phyloP scores from a whole-genome alignment of 2,113 vertebrate species.

The Cyrtonyx montezumae region DNA sequence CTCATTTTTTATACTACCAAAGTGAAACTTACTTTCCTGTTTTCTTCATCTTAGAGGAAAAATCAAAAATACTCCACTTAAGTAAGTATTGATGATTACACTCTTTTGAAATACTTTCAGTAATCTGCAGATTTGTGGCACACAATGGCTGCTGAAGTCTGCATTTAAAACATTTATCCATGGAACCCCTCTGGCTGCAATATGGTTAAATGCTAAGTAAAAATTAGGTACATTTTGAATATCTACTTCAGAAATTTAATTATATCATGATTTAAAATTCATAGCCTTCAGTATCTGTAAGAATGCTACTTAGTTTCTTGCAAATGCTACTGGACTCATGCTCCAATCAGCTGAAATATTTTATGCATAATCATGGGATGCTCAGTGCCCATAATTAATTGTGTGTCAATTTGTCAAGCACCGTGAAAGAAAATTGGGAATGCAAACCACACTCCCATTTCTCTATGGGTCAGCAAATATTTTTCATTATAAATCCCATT shows the following conservation, averaged over 20 bases:
- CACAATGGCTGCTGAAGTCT: background rate
- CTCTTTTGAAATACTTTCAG: background rate
- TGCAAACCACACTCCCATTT: constrained; percentile 13
- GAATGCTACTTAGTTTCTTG: constrained; percentile 69
- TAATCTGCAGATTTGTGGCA: background rate
- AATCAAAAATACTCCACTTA: background rate
- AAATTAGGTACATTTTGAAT: constrained; percentile 56
- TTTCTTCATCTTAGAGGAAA: background rate
- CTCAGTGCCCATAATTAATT: constrained; percentile 73
- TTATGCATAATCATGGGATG: constrained; percentile 63
- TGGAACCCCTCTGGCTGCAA: background rate
- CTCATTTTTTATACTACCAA: rapidly evolving
- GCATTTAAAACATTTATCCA: background rate
- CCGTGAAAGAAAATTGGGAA: constrained; percentile 62
- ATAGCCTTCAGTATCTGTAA: constrained; percentile 62
- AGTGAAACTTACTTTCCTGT: background rate
- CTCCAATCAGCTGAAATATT: constrained; percentile 67
- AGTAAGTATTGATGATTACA: background rate
- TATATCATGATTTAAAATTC: constrained; percentile 63
- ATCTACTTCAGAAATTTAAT: constrained; percentile 66
- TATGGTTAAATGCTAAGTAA: constrained; percentile 47
- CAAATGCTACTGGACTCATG: constrained; percentile 60
- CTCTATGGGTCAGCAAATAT: constrained; percentile 51
- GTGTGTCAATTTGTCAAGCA: constrained; percentile 61
- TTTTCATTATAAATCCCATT: constrained; percentile 57